These are phyloP conservation scores for Drosophila virilis DNA, from an alignment of 1,140 invertebrate species.

Conservation along the genomic window DNA sequence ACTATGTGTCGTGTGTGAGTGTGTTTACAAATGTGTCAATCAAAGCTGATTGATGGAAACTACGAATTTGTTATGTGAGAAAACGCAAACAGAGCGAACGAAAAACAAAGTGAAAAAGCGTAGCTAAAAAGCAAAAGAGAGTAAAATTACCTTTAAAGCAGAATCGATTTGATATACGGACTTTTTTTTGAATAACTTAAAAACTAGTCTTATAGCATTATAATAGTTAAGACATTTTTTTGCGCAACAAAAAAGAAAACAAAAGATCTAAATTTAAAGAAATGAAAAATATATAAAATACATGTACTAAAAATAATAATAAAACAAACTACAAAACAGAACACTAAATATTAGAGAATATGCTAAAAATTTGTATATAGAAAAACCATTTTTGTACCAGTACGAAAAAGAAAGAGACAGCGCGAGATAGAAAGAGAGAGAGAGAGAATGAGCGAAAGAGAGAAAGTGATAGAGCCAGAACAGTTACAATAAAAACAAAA, in stretches of 20 bases:
- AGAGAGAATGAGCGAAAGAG: not conserved
- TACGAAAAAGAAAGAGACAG: not conserved
- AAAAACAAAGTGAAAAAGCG: not conserved
- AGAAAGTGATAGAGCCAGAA: not conserved
- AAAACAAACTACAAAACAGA: conserved; percentile 15
- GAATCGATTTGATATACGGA: conserved; percentile 20
- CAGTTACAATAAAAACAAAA: conserved; percentile 18
- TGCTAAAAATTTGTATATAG: conserved; percentile 18
- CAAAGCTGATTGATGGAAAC: conserved; percentile 1
- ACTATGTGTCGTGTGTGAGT: not conserved
- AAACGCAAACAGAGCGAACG: not conserved
- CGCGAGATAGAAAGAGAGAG: not conserved
- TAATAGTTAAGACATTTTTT: conserved; percentile 72
- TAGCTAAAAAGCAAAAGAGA: not conserved
- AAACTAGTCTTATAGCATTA: conserved; percentile 72
- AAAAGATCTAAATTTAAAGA: conserved; percentile 43
- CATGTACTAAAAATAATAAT: conserved; percentile 28
- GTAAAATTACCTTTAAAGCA: not conserved
- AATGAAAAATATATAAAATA: conserved; percentile 16
- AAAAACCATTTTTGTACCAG: conserved; percentile 1
- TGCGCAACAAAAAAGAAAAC: conserved; percentile 42
- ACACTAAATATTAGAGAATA: conserved; percentile 5
- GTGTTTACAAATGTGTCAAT: not conserved
- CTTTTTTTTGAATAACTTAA: conserved; percentile 58
- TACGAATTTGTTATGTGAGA: conserved; percentile 16